Percentiles rank a stretch among this genome's conserved stretches.
Evolutionary conservation across 2,888 invertebrate species (phyloP).

Genomic region (Lasioglossum zephyrum): DNA sequence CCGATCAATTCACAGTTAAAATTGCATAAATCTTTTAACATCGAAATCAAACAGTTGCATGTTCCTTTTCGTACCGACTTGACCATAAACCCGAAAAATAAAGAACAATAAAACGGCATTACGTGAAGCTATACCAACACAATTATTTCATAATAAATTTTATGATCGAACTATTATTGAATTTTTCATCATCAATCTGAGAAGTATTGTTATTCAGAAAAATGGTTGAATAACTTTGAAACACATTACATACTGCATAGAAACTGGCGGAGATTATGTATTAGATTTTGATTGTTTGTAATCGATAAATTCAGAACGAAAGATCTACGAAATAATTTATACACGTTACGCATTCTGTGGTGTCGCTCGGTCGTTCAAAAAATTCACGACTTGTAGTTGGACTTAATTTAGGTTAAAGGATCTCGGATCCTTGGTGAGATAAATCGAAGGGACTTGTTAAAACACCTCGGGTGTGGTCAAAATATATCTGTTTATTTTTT

Average conservation of each 20-base stretch:
- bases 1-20: background rate
- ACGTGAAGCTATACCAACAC: background rate
- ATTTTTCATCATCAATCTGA: background rate
- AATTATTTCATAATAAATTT: background rate
- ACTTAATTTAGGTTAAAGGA: too few relatives aligned
- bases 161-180: background rate
- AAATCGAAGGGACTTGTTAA: too few relatives aligned
- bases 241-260: background rate
- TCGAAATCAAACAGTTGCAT: background rate
- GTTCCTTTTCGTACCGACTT: background rate
- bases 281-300: too few relatives aligned
- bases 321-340: too few relatives aligned
- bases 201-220: background rate
- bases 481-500: too few relatives aligned
- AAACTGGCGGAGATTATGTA: too few relatives aligned
- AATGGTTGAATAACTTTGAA: background rate
- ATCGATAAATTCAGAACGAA: too few relatives aligned
- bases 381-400: too few relatives aligned
- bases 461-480: too few relatives aligned
- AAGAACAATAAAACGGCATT: background rate
- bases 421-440: too few relatives aligned
- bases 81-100: background rate
- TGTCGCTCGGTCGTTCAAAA: too few relatives aligned
- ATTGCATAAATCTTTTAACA: background rate
- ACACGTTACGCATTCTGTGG: too few relatives aligned